A percentile compares a stretch with the other conserved stretches of the same genome.
These are phyloP conservation scores for Linyphia triangularis DNA, from an alignment of 2,888 invertebrate species.

Conservation along the genomic window DNA sequence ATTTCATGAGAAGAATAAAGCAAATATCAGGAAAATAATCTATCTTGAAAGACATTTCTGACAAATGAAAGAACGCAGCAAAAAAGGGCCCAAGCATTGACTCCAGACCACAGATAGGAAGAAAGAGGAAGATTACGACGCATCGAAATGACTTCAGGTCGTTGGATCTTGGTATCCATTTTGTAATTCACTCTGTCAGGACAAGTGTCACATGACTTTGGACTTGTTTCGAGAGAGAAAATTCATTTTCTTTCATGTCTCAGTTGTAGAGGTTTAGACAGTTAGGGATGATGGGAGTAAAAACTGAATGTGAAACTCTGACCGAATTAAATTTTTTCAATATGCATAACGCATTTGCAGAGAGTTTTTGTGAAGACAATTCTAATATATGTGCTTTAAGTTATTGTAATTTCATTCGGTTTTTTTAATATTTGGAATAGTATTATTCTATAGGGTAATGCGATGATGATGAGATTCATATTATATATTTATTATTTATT, in stretches of 20 bases:
- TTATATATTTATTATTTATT: too few species aligned
- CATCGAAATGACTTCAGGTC: slow-evolving; percentile 40
- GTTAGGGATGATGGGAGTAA: too few species aligned
- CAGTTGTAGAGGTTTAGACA: not conserved
- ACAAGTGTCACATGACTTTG: slow-evolving; percentile 36
- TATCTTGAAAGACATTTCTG: slow-evolving; percentile 58
- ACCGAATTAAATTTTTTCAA: too few species aligned
- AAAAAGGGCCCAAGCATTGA: slow-evolving; percentile 19
- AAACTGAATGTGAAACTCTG: too few species aligned
- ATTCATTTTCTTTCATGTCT: not conserved
- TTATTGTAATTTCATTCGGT: too few species aligned
- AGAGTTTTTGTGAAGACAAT: too few species aligned
- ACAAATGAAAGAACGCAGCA: slow-evolving; percentile 57
- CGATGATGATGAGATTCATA: too few species aligned
- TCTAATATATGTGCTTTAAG: too few species aligned
- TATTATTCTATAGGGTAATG: too few species aligned
- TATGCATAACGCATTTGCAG: too few species aligned
- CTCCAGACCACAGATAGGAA: slow-evolving; percentile 22
- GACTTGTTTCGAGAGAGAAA: slow-evolving; percentile 9
- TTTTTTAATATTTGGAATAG: too few species aligned
- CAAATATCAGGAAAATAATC: slow-evolving; percentile 61
- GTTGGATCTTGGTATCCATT: slow-evolving; percentile 37
- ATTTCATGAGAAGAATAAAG: slow-evolving; percentile 55
- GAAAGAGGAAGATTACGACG: not conserved
- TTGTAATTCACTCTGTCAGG: slow-evolving; percentile 46